Evolutionary conservation across 2,113 vertebrate species (phyloP), one percentile per base, ranked within the genome.

Genomic region (Nerophis ophidion): DNA sequence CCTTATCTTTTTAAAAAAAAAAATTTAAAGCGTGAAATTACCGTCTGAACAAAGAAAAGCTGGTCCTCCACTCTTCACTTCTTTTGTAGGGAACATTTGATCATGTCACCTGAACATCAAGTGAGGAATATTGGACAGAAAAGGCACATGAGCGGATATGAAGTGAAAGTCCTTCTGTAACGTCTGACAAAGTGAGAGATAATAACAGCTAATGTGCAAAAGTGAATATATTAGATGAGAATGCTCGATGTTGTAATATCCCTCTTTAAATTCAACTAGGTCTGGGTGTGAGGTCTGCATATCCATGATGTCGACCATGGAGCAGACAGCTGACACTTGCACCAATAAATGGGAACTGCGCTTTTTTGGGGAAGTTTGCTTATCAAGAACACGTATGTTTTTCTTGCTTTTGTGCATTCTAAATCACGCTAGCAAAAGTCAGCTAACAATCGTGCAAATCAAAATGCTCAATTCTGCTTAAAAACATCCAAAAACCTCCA

Each of bases 1-100:
- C 46, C 16, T 44, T 40, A 60, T 77, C 46, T 60, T 55, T 62
- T 44, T n/a, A n/a, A n/a, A n/a, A n/a, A n/a, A n/a, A n/a, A n/a
- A n/a, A n/a, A n/a, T 74, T 48, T 57, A 76, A 72, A 61, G 57
- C 53, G 14, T 50, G 59, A 75, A 49, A 63, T 65, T 52, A 63
- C 40, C 19, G 2, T 19, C 70, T 12, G 45, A 50, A 65, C 51
- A 8, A 50, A 72, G 14, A 57, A 11, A 19, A 40, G 57, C 13
- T 2, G 54, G 38, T 68, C 46, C 45, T 57, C 26, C 11, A 48
- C 55, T 75, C 2, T 70, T 8, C 52, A 14, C 6, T 59, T 40
- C 26, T 13, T 65, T 67, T 71, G 26, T 57, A 45, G 17, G 33
- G 33, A 55, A 9, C 8, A 55, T 61, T 65, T 71, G 26, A 34